Percentiles rank a stretch among this genome's conserved stretches.
These are phyloP conservation scores for Clanis bilineata DNA, from an alignment of 2,888 invertebrate species.

Conservation along the genomic window DNA sequence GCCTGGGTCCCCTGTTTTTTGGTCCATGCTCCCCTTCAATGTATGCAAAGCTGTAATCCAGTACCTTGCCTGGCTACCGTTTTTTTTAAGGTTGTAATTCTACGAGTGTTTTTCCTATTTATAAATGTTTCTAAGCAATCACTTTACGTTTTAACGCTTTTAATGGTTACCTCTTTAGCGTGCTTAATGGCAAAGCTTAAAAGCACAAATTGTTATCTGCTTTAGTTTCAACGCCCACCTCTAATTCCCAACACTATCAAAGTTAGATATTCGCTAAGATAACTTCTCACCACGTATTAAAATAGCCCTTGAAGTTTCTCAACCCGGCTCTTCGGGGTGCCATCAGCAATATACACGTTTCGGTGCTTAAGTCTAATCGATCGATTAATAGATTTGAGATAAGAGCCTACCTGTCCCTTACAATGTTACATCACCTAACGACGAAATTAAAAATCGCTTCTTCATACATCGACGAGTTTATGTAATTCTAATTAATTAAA, in stretches of 20 bases:
- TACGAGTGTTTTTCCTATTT: no score
- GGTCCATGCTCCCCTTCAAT: no score
- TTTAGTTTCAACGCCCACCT: no score
- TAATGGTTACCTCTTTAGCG: no score
- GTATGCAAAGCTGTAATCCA: no score
- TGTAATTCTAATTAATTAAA: not conserved
- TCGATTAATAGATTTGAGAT: slow-evolving; percentile 29
- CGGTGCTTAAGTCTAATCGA: slow-evolving; percentile 22
- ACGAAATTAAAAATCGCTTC: not conserved
- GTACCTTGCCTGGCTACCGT: no score
- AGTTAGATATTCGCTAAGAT: not conserved
- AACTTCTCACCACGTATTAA: slow-evolving; percentile 6
- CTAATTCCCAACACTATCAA: not conserved
- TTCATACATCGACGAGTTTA: not conserved
- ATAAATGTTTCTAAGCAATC: no score
- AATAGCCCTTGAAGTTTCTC: slow-evolving; percentile 6
- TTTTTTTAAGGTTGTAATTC: no score
- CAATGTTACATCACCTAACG: not conserved
- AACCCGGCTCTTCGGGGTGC: not conserved
- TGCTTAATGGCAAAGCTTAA: no score
- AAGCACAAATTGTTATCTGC: no score
- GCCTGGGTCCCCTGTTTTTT: no score
- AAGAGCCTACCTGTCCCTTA: slow-evolving; percentile 23
- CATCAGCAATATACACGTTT: not conserved
- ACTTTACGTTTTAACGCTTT: no score